Conservation (phyloP, 2,888 invertebrate species). For the Tenthredo notha region DNA sequence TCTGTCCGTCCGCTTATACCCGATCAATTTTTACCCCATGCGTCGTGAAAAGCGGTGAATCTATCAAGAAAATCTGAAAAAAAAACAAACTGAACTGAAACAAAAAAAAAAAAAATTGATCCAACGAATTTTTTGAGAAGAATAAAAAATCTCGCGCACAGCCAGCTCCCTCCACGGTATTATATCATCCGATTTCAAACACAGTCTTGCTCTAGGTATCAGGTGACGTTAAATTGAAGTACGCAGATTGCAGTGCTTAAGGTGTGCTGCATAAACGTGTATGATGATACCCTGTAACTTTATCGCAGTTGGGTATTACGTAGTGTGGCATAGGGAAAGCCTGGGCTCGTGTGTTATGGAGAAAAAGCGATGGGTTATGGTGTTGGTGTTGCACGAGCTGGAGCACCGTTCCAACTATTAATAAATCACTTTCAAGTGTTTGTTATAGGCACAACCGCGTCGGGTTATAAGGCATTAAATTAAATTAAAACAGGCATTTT, state of each 20-base stretch:
- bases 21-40: background rate
- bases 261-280: slow-evolving; percentile 16
- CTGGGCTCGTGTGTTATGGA: background rate
- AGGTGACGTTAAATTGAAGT: slow-evolving; percentile 35
- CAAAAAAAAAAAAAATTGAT: no score
- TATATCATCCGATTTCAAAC: background rate
- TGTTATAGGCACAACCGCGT: slow-evolving; percentile 56
- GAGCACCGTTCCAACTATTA: slow-evolving; percentile 66
- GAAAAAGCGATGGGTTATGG: slow-evolving; percentile 5
- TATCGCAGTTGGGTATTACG: slow-evolving; percentile 21
- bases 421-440: slow-evolving; percentile 71
- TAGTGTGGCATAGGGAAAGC: background rate
- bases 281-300: slow-evolving; percentile 34
- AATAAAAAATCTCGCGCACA: background rate
- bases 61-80: background rate
- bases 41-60: background rate
- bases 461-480: slow-evolving; percentile 42
- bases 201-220: background rate
- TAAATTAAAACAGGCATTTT: slow-evolving; percentile 36
- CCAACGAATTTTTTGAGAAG: background rate
- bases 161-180: background rate
- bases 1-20: background rate
- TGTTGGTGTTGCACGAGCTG: slow-evolving; percentile 8
- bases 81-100: background rate
- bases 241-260: slow-evolving; percentile 44